These are phyloP conservation scores for Galeruca laticollis DNA, from an alignment of 2,888 invertebrate genomes.

Conservation along the genomic window DNA sequence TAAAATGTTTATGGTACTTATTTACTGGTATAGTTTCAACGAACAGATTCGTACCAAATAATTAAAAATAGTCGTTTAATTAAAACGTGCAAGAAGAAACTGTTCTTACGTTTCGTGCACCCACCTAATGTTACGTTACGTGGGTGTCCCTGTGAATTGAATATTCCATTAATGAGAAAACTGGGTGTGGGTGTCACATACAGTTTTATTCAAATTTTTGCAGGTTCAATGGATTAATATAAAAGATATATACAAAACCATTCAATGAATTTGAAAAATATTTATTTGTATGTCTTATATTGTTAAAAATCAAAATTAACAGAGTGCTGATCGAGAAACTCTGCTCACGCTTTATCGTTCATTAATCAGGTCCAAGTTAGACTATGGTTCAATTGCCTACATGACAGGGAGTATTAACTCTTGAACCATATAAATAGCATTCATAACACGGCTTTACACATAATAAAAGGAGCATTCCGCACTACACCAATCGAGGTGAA, in stretches of 20 bases:
- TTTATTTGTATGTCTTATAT: too few relatives aligned
- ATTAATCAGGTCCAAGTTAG: too few relatives aligned
- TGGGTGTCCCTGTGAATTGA: neutral
- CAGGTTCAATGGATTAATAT: neutral
- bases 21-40: neutral
- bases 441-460: too few relatives aligned
- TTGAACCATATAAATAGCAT: too few relatives aligned
- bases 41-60: neutral
- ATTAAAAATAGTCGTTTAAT: neutral
- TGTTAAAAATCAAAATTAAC: too few relatives aligned
- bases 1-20: too few relatives aligned
- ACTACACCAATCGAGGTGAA: too few relatives aligned
- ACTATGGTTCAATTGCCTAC: too few relatives aligned
- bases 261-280: neutral
- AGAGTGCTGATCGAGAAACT: too few relatives aligned
- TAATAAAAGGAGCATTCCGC: too few relatives aligned
- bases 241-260: neutral
- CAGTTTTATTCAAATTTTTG: constrained; percentile 4
- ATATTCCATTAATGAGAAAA: constrained; percentile 4
- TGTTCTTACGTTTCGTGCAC: neutral
- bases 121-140: neutral
- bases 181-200: neutral
- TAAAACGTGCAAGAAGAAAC: neutral
- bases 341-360: too few relatives aligned
- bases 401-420: too few relatives aligned